A percentile compares a stretch with the other conserved stretches of the same genome.
phyloP scores from a whole-genome alignment of 2,888 invertebrate genomes.

The Leptinotarsa rubiginosa region DNA sequence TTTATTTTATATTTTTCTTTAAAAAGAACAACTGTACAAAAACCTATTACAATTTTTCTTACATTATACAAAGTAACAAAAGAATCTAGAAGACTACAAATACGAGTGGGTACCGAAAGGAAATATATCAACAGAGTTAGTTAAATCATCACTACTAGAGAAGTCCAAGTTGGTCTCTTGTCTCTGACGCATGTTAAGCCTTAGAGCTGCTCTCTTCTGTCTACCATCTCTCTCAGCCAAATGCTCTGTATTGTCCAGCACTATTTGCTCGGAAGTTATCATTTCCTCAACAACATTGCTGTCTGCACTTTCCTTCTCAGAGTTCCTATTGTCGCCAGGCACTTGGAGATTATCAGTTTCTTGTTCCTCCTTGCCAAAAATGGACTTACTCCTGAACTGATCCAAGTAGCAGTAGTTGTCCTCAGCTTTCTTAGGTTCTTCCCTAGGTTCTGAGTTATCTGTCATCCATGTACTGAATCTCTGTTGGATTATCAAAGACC shows the following conservation, averaged over 20 bases:
- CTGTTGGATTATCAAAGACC: constrained; percentile 74
- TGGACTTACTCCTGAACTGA: constrained; percentile 45
- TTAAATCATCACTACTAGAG: constrained; percentile 41
- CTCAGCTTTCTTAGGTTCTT: constrained; percentile 38
- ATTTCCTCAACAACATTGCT: neutral
- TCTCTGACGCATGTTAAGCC: neutral
- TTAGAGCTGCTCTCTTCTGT: constrained; percentile 9
- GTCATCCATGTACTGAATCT: constrained; percentile 70
- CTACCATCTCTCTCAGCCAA: neutral
- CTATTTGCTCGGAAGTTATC: neutral
- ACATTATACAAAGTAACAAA: neutral
- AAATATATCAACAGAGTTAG: constrained; percentile 48
- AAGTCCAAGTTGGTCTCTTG: neutral
- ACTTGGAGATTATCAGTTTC: constrained; percentile 13
- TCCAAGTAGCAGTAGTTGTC: constrained; percentile 48
- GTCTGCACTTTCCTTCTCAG: neutral
- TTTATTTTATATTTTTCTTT: too few species aligned
- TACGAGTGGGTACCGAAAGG: constrained; percentile 50
- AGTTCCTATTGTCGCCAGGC: constrained; percentile 2
- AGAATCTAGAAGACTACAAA: constrained; percentile 39
- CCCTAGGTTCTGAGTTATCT: constrained; percentile 43
- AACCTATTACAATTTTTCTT: too few species aligned
- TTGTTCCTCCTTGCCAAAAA: constrained; percentile 52
- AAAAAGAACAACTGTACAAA: too few species aligned
- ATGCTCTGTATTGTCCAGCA: neutral